A percentile compares a stretch with the other conserved stretches of the same genome.
Conservation (phyloP, 2,888 invertebrate species). For the Drosophila paramelanica region DNA sequence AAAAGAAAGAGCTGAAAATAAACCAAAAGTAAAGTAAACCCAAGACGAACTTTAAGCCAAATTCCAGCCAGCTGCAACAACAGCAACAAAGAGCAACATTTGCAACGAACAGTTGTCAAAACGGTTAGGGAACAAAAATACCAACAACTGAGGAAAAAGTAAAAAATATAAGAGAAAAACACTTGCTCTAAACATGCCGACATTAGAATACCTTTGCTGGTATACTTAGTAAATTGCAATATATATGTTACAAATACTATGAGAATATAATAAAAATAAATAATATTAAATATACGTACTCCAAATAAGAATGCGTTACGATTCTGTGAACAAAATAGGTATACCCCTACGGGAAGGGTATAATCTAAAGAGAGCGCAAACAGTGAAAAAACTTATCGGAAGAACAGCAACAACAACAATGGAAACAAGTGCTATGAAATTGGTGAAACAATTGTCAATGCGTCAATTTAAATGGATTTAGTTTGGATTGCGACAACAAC, state of each 20-base stretch:
- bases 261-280: no score
- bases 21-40: conserved; percentile 28
- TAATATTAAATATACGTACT: no score
- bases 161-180: not conserved
- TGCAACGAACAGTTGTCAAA: conserved; percentile 62
- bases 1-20: conserved; percentile 1
- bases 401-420: conserved; percentile 35
- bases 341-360: not conserved
- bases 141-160: conserved; percentile 2
- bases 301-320: no score
- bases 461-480: conserved; percentile 74
- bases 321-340: not conserved
- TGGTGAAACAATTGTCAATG: conserved; percentile 77
- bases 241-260: not conserved
- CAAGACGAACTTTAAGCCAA: conserved; percentile 68
- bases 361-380: conserved; percentile 17
- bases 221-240: not conserved
- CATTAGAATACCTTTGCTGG: conserved; percentile 1
- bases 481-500: conserved; percentile 35
- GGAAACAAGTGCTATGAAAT: conserved; percentile 61
- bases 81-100: conserved; percentile 46
- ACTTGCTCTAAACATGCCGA: not conserved
- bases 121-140: conserved; percentile 25
- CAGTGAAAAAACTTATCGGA: conserved; percentile 15
- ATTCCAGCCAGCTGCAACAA: conserved; percentile 58